phyloP scores from a whole-genome alignment of 2,797 vertebrate species.

The Neostethus bicornis region DNA sequence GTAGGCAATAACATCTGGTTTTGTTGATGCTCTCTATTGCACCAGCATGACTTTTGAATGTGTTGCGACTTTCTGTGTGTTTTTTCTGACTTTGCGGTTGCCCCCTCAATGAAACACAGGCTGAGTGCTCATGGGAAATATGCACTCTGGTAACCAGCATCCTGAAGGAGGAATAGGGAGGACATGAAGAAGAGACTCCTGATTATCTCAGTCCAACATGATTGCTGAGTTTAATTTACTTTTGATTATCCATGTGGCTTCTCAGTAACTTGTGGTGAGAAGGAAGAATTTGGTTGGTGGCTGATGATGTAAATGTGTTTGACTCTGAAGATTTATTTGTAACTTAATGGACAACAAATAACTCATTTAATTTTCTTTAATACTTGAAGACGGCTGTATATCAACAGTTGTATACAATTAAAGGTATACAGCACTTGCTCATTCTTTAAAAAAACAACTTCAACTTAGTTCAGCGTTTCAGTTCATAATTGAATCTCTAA shows the following conservation, averaged over 20 bases:
- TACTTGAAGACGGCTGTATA: too few relatives aligned
- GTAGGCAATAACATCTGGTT: slow-evolving; percentile 61
- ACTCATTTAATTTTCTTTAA: too few relatives aligned
- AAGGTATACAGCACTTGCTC: too few relatives aligned
- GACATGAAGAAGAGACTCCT: slow-evolving; percentile 70
- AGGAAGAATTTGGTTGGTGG: slow-evolving; percentile 27
- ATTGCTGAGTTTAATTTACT: slow-evolving; percentile 70
- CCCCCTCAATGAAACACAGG: slow-evolving; percentile 50
- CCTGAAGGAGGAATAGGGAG: slow-evolving; percentile 56
- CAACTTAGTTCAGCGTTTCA: too few relatives aligned
- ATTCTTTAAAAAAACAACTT: too few relatives aligned
- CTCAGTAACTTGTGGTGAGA: slow-evolving; percentile 42
- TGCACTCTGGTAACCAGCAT: slow-evolving; percentile 60
- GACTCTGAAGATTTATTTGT: too few relatives aligned
- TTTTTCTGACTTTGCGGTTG: slow-evolving; percentile 42
- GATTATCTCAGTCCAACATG: slow-evolving; percentile 59
- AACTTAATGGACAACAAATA: too few relatives aligned
- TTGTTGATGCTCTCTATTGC: slow-evolving; percentile 36
- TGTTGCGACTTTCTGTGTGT: slow-evolving; percentile 18
- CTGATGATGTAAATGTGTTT: too few relatives aligned
- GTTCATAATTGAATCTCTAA: too few relatives aligned
- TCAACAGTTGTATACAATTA: too few relatives aligned
- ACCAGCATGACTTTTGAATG: slow-evolving; percentile 27
- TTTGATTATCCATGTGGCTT: slow-evolving; percentile 62
- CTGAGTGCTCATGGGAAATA: slow-evolving; percentile 73